Evolutionary conservation across 2,113 vertebrate genomes (phyloP), one percentile per base, ranked within the genome.

Genomic region (Thermophis baileyi): DNA sequence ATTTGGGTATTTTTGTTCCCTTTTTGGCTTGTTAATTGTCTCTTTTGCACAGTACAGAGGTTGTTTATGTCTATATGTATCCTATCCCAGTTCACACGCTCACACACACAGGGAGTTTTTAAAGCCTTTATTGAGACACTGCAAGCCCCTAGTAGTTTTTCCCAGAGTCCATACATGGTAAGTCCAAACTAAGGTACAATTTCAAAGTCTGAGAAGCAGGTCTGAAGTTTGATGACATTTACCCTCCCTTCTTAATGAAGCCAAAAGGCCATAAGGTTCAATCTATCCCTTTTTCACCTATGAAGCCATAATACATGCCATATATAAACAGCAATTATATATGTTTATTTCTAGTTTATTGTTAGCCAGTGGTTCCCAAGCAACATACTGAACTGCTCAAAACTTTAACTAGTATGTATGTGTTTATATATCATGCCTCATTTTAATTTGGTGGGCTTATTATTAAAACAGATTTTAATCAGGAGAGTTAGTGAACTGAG

Each of bases 391-490:
- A 96, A 96, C 27, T 91, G 91, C 85, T 95, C 94, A n/a, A 95
- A 96, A 95, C 14, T 95, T 95, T 27, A 40, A 53, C 47, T 89
- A 60, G 94, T 92, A 6, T 57, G 92, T 91, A 92, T 91, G 91
- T 94, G 95, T 96, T 96, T 96, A 95, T 81, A 85, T 93, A 89
- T 96, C 87, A 86, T 0, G 0, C 87, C 22, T 96, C 91, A 51
- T 5, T 96, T 96, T 96, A 95, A 96, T 97, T 96, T 96, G 92
- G 85, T 53, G 92, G 94, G 92, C 94, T 97, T 94, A 96, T 97
- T 96, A 96, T 93, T 53, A 90, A 92, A 94, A 96, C 96, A 96
- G 94, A 96, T 97, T 97, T 96, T 97, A 97, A 97, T 97, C 96
- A 96, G 96, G 46, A 90, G 94, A 96, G 96, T 96, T 96, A 96